Evolutionary conservation across 2,888 invertebrate species (phyloP).

Genomic region (Scrobipalpa costella): DNA sequence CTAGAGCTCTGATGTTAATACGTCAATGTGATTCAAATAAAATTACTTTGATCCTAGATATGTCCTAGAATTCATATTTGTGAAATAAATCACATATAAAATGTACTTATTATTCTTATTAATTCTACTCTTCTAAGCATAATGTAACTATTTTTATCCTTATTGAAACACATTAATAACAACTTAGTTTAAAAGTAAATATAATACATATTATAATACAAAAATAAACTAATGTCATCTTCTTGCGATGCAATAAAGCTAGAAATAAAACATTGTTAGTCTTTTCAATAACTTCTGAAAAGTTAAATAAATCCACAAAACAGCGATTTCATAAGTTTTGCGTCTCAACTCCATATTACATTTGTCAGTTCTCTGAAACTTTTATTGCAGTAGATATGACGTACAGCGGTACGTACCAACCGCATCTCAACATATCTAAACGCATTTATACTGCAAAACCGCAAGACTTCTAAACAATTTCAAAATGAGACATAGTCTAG

Average conservation of each 20-base stretch:
- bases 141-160: too few relatives aligned
- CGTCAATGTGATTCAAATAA: too few relatives aligned
- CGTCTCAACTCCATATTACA: slow-evolving; percentile 63
- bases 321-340: slow-evolving; percentile 58
- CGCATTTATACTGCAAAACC: slow-evolving; percentile 58
- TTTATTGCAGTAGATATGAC: slow-evolving; percentile 73
- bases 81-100: too few relatives aligned
- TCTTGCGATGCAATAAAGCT: neutral
- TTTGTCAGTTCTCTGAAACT: slow-evolving; percentile 75
- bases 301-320: slow-evolving; percentile 48
- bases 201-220: neutral
- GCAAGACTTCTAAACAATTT: slow-evolving; percentile 71
- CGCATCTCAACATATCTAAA: slow-evolving; percentile 43
- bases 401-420: slow-evolving; percentile 60
- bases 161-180: too few relatives aligned
- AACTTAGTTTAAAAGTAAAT: neutral
- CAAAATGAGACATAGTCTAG: slow-evolving; percentile 52
- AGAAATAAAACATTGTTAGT: slow-evolving; percentile 28
- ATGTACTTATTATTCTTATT: too few relatives aligned
- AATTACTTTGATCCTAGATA: too few relatives aligned
- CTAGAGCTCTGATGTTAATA: too few relatives aligned
- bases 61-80: too few relatives aligned
- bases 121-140: too few relatives aligned
- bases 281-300: slow-evolving; percentile 38
- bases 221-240: neutral